A percentile compares a stretch with the other conserved stretches of the same genome.
These are phyloP conservation scores for Cheirogaleus major DNA, from an alignment of 2,797 vertebrate genomes.

Conservation along the genomic window DNA sequence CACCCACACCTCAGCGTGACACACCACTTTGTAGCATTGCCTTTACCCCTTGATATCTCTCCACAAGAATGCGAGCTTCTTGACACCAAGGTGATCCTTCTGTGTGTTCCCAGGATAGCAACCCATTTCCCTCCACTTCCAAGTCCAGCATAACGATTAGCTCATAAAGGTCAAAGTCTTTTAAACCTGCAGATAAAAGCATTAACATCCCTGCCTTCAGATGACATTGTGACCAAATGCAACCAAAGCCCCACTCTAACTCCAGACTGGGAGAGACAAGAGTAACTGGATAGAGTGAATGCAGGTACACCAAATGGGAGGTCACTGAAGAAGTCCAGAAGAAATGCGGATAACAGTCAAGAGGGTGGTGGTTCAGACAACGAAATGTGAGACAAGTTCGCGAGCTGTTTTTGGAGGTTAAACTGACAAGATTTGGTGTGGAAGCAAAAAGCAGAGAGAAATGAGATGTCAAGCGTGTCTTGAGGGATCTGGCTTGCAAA, in stretches of 20 bases:
- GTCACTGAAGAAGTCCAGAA: not conserved
- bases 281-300: not conserved
- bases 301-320: not conserved
- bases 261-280: not conserved
- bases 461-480: not conserved
- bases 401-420: not conserved
- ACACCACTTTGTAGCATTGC: not conserved
- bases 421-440: not conserved
- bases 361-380: not conserved
- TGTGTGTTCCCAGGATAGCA: not conserved
- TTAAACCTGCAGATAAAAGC: not conserved
- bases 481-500: not conserved
- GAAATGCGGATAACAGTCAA: not conserved
- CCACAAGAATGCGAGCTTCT: not conserved
- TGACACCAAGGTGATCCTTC: not conserved
- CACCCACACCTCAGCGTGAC: not conserved
- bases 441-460: not conserved
- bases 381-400: not conserved
- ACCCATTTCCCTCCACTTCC: not conserved
- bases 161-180: not conserved
- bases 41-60: not conserved
- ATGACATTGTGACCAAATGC: not conserved
- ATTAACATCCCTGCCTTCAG: not conserved
- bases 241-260: not conserved
- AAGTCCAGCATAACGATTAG: not conserved